Evolutionary conservation across 2,797 vertebrate genomes (phyloP), one percentile per base, ranked within the genome.

Genomic region (Chelonia mydas): DNA sequence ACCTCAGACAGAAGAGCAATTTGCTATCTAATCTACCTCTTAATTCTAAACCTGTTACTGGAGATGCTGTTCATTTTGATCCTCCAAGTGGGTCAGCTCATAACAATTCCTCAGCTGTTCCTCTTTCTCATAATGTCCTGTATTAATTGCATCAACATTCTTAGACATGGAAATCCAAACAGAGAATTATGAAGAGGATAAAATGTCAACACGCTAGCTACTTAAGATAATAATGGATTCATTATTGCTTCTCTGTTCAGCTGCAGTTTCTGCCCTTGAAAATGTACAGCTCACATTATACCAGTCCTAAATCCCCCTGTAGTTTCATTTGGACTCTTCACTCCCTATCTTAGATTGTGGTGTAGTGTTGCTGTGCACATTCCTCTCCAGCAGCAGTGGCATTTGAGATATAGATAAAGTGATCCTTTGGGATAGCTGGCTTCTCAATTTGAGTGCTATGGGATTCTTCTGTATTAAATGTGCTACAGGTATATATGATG

Each of bases 111-210:
- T 97, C 65, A 15, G 95, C 96, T 93, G 91, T 93, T 96, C 88
- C 88, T 91, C 95, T 97, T 98, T 97, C 97, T 97, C 88, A 87
- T 83, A 97, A 93, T 95, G 94, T 92, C 93, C 95, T 82, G 81
- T 96, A 96, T 95, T 98, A 98, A 98, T 92, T 97, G 96, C 96
- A 95, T 97, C 96, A 95, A 95, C 97, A 97, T 97, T 97, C 95
- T 97, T 92, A 45, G 81, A 96, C 85, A 12, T 88, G 88, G 92
- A 95, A 96, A 96, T 98, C 89, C 89, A 97, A 97, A 97, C 95
- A 94, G 94, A 97, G 95, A 93, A 93, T 96, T 97, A 93, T 77
- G 94, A 97, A 96, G 94, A 98, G 93, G 97, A 96, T 90, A 96
- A 96, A 97, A 95, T 97, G 95, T 98, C 97, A 98, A 77, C 90